Conservation (phyloP, 2,888 invertebrate genomes). For the Thumatha senex region DNA sequence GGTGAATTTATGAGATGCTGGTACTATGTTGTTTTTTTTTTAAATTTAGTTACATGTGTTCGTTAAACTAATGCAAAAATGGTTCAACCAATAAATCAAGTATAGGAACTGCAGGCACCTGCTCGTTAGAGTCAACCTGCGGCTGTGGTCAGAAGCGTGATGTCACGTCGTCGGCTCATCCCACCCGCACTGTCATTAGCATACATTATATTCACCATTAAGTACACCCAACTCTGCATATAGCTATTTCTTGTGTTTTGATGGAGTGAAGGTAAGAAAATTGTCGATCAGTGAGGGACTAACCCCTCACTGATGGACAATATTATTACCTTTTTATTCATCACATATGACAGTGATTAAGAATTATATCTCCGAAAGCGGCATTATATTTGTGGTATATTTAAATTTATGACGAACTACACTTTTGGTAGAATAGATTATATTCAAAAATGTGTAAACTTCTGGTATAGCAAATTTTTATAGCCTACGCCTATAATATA, state of each 20-base stretch:
- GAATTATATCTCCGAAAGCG: no score
- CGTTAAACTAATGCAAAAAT: slow-evolving; percentile 25
- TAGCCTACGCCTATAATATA: no score
- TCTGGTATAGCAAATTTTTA: no score
- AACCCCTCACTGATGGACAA: no score
- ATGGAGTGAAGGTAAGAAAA: no score
- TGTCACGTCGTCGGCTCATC: slow-evolving; percentile 73
- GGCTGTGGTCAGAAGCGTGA: slow-evolving; percentile 78
- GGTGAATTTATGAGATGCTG: slow-evolving; percentile 5
- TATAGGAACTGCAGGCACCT: slow-evolving; percentile 71
- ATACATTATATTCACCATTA: slow-evolving; percentile 80
- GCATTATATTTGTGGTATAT: no score
- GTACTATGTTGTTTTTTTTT: no score
- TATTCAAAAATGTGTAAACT: no score
- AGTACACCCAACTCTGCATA: slow-evolving; percentile 63
- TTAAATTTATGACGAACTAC: no score
- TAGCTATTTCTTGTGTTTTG: slow-evolving; percentile 69
- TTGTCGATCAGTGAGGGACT: no score
- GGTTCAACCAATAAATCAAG: slow-evolving; percentile 44
- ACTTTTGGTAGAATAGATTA: no score
- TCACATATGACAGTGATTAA: slow-evolving; percentile 28
- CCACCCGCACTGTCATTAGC: slow-evolving; percentile 76
- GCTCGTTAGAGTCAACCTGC: slow-evolving; percentile 66
- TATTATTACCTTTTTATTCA: slow-evolving; percentile 45
- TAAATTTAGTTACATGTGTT: neutral